Conservation (phyloP, 1,140 invertebrate genomes). For the Drosophila asahinai region DNA sequence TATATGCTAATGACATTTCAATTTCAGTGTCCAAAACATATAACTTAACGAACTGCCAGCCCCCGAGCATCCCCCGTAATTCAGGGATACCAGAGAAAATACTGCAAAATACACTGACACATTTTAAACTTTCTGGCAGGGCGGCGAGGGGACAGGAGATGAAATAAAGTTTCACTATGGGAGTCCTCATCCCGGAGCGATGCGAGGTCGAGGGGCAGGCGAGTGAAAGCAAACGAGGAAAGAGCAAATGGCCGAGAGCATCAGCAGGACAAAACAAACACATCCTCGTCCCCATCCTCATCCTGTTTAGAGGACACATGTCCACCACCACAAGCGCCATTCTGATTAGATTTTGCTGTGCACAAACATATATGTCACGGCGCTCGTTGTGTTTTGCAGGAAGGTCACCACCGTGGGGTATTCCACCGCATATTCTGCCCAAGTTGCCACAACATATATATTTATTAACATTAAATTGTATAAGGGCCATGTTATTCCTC, state of each 20-base stretch:
- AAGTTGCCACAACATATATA: conserved; percentile 15
- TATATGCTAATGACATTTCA: conserved; percentile 41
- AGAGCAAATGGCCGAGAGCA: conserved; percentile 58
- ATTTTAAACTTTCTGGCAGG: conserved; percentile 59
- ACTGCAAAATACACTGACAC: conserved; percentile 50
- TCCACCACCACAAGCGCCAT: conserved; percentile 31
- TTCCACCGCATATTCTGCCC: neutral
- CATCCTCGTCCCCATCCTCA: conserved; percentile 19
- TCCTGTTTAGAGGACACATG: conserved; percentile 41
- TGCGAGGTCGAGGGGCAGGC: conserved; percentile 11
- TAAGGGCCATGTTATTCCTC: neutral
- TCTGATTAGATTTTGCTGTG: conserved; percentile 43
- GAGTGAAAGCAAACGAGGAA: conserved; percentile 39
- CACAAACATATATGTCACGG: conserved; percentile 34
- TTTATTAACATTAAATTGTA: conserved; percentile 15
- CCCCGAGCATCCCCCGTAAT: conserved; percentile 1
- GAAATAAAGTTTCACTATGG: conserved; percentile 55
- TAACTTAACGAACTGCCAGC: conserved; percentile 15
- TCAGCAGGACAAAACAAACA: conserved; percentile 44
- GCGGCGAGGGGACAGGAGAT: conserved; percentile 18
- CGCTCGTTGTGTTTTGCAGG: conserved; percentile 10
- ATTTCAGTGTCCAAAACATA: conserved; percentile 40
- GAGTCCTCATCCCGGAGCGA: conserved; percentile 5
- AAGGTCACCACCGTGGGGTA: conserved; percentile 17
- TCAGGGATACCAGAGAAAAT: conserved; percentile 28